Conservation (phyloP, 2,888 invertebrate species). For the Bombyx huttoni region DNA sequence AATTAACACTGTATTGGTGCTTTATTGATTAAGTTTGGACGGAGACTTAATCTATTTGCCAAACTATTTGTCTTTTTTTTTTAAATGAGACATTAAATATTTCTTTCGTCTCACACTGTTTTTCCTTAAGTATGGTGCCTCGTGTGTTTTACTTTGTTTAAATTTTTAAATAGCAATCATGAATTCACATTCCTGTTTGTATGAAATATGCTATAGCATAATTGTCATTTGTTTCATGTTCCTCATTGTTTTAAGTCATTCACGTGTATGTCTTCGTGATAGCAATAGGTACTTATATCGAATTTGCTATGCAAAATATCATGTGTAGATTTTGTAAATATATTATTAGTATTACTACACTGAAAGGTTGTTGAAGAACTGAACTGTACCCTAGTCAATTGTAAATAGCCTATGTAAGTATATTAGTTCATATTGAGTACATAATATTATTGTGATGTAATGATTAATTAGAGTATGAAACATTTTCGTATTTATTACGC, state of each 20-base stretch:
- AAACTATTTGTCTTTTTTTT: neutral
- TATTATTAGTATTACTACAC: constrained; percentile 19
- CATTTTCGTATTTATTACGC: constrained; percentile 71
- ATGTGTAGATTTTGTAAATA: constrained; percentile 39
- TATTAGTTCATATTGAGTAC: constrained; percentile 34
- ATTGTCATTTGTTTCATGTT: constrained; percentile 31
- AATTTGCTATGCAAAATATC: constrained; percentile 32
- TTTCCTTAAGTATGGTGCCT: too few species aligned
- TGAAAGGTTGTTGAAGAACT: constrained; percentile 59
- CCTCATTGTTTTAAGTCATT: constrained; percentile 40
- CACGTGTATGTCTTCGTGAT: constrained; percentile 52
- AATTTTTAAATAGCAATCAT: neutral
- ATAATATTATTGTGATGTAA: constrained; percentile 65
- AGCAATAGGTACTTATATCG: constrained; percentile 57
- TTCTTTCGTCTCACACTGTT: too few species aligned
- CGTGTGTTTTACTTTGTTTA: neutral
- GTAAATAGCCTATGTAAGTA: constrained; percentile 42
- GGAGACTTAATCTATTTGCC: neutral
- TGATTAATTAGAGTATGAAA: constrained; percentile 61
- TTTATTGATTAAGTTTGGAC: neutral
- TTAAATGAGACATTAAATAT: too few species aligned
- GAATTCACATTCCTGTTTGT: neutral
- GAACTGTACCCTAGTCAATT: constrained; percentile 73
- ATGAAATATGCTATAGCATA: neutral
- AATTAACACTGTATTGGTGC: neutral